Conservation (phyloP, 2,888 invertebrate species). For the Embidobia sp. region DNA sequence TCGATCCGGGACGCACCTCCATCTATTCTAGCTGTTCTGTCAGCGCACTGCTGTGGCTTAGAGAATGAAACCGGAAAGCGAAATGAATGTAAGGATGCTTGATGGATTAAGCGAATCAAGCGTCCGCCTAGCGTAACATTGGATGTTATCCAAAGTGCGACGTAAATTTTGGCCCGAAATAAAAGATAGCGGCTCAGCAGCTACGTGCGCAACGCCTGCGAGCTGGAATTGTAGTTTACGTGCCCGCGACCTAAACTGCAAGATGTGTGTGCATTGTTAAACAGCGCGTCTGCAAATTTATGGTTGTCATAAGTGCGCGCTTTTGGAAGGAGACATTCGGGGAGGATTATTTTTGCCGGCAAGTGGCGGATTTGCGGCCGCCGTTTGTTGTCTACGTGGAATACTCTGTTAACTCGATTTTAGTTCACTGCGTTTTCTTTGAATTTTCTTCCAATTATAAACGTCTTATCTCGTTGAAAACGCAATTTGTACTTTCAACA, state of each 20-base stretch:
- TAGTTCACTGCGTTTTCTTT: constrained; percentile 18
- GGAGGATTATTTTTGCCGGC: constrained; percentile 38
- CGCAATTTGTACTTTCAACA: constrained; percentile 5
- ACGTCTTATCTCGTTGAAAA: constrained; percentile 7
- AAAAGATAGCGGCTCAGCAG: too few species aligned
- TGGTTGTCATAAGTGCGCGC: constrained; percentile 41
- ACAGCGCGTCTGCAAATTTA: constrained; percentile 36
- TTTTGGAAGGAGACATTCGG: constrained; percentile 13
- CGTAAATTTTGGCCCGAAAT: constrained; percentile 29
- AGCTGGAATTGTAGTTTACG: constrained; percentile 21
- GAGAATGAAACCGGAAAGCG: constrained; percentile 32
- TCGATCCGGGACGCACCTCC: constrained; percentile 53
- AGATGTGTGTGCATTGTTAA: constrained; percentile 41
- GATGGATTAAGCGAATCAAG: constrained; percentile 60
- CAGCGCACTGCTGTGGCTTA: constrained; percentile 41
- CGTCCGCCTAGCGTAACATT: constrained; percentile 29
- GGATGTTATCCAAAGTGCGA: constrained; percentile 34
- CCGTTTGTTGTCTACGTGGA: constrained; percentile 16
- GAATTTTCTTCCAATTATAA: not conserved
- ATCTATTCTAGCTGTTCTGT: constrained; percentile 42
- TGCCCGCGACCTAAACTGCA: too few species aligned
- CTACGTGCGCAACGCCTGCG: too few species aligned
- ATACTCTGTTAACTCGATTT: constrained; percentile 3
- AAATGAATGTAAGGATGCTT: constrained; percentile 39
- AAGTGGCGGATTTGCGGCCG: constrained; percentile 25